phyloP scores from a whole-genome alignment of 2,113 vertebrate genomes.

The Epinephelus moara region DNA sequence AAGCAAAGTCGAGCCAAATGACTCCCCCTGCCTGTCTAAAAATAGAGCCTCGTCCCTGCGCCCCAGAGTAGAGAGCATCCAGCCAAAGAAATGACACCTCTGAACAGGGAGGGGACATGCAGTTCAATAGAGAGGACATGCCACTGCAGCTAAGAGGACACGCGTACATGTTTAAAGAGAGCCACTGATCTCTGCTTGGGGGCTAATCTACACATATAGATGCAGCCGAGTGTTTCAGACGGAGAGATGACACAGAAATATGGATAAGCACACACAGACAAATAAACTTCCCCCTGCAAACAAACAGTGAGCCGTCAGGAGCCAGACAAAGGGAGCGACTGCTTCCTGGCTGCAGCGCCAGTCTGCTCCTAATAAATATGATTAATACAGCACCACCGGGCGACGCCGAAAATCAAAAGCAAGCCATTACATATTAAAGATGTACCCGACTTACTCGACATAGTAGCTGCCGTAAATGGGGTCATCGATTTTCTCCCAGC shows the following conservation, averaged over 20 bases:
- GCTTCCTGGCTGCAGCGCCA: slow-evolving; percentile 40
- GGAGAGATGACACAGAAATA: slow-evolving; percentile 22
- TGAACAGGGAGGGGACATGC: slow-evolving; percentile 49
- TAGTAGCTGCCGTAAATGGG: slow-evolving; percentile 99
- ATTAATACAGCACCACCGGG: slow-evolving; percentile 66
- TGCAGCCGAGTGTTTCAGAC: neutral
- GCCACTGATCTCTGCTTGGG: neutral
- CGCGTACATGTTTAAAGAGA: neutral
- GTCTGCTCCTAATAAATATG: slow-evolving; percentile 58
- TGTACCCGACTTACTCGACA: slow-evolving; percentile 95
- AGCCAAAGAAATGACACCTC: slow-evolving; percentile 53
- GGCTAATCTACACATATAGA: slow-evolving; percentile 41
- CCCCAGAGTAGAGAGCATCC: slow-evolving; percentile 38
- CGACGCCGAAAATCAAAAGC: slow-evolving; percentile 63
- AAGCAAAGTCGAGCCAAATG: slow-evolving; percentile 48
- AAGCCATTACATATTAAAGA: slow-evolving; percentile 82
- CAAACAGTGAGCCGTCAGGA: slow-evolving; percentile 35
- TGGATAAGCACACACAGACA: slow-evolving; percentile 21
- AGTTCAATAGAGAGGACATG: slow-evolving; percentile 44
- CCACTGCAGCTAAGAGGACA: slow-evolving; percentile 21
- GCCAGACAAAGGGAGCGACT: slow-evolving; percentile 34
- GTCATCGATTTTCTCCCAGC: slow-evolving; percentile 99
- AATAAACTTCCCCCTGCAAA: slow-evolving; percentile 30
- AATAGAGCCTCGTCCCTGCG: slow-evolving; percentile 55
- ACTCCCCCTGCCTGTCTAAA: slow-evolving; percentile 56